Conservation (phyloP, 1,140 invertebrate species). For the Drosophila yakuba region DNA sequence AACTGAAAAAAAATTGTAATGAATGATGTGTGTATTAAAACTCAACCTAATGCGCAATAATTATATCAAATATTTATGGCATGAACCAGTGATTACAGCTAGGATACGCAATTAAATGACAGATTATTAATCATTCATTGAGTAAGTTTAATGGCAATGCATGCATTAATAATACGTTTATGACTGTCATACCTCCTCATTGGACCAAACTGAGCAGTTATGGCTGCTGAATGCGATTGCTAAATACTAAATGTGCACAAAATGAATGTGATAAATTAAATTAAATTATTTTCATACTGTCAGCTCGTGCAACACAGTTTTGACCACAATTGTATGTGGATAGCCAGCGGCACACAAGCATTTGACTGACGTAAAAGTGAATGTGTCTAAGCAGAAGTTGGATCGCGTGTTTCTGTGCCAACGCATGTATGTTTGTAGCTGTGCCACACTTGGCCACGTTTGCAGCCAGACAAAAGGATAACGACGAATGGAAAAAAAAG, state of each 20-base stretch:
- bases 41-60: neutral
- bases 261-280: neutral
- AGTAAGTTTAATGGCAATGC: neutral
- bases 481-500: conserved; percentile 57
- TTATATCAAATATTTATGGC: neutral
- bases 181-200: neutral
- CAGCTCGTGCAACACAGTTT: neutral
- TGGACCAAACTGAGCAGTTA: neutral
- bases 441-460: conserved; percentile 52
- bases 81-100: neutral
- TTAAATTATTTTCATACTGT: neutral
- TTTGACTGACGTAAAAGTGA: conserved; percentile 39
- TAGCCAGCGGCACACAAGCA: conserved; percentile 3
- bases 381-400: conserved; percentile 39
- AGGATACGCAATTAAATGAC: neutral
- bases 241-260: neutral
- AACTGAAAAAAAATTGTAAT: too few species aligned
- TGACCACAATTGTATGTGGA: conserved; percentile 7
- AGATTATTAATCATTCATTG: neutral
- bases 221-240: neutral
- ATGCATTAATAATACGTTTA: neutral
- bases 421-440: neutral
- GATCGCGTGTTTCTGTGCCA: conserved; percentile 17
- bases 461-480: conserved; percentile 55
- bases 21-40: too few species aligned